These are phyloP conservation scores for Macrophya alboannulata DNA, from an alignment of 2,888 invertebrate genomes.

Conservation along the genomic window DNA sequence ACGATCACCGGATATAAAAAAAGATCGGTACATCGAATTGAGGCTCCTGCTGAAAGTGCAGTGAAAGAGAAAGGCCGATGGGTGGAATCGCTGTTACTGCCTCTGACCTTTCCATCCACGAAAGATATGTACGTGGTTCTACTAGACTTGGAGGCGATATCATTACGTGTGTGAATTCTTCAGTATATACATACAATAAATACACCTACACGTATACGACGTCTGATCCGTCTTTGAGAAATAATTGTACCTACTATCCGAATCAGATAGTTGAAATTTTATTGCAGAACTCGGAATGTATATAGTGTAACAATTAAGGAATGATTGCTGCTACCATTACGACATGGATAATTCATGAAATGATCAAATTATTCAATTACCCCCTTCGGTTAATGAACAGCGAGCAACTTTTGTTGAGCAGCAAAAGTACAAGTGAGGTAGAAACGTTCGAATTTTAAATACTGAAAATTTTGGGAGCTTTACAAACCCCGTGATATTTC, in stretches of 20 bases:
- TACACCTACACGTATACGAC: background rate
- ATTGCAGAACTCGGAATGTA: background rate
- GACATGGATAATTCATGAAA: background rate
- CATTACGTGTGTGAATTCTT: background rate
- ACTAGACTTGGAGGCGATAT: background rate
- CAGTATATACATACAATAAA: background rate
- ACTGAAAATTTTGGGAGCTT: background rate
- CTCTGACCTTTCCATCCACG: conserved; percentile 30
- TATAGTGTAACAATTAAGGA: background rate
- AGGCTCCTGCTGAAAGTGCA: conserved; percentile 49
- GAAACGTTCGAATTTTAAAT: background rate
- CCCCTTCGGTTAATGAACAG: background rate
- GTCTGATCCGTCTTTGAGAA: background rate
- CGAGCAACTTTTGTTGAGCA: background rate
- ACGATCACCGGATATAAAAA: conserved; percentile 30
- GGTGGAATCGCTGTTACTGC: conserved; percentile 4
- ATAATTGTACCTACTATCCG: background rate
- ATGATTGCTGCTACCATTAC: conserved; percentile 2
- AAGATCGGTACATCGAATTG: conserved; percentile 40
- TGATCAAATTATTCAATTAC: background rate
- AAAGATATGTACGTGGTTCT: background rate
- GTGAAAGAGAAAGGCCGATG: conserved; percentile 48
- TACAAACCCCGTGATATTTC: background rate
- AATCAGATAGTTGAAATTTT: background rate
- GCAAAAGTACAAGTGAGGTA: too few relatives aligned